Base-by-base conservation (phyloP, 2,797 vertebrate species). In the Sebastes ruberrimus region DNA sequence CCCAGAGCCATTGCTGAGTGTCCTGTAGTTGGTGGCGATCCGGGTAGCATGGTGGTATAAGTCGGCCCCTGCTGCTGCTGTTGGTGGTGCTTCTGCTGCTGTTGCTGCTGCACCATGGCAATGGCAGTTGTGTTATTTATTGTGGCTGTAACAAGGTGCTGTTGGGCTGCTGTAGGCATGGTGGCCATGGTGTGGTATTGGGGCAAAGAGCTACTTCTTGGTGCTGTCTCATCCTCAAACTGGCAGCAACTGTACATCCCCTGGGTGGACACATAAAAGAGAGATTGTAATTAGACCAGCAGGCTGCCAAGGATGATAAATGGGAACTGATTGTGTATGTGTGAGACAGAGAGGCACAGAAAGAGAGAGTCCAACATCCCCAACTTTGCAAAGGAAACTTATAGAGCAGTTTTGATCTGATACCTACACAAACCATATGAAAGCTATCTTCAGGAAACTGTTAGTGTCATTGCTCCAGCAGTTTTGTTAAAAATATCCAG, bases 191-290 rank as follows among this genome's bases (percentile, higher is more conserved):
- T 89, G 88, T 96, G 95, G 78, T 95, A 96, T 69, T 95, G 95
- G 46, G 95, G 94, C 86, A 96, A 89, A 74, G 94, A 92, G 90
- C 78, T 84, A 71, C 93, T 91, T 82, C 92, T 90, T 6, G 92
- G 86, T 22, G 84, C 59, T 1, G 94, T 97, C 88, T 96, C 95
- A 73, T 97, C 97, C 83, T 98, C 97, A 11, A 96, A 96, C 84
- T 96, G 96, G 93, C 97, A 98, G 92, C 97, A 98, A 86, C 97
- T 98, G 95, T 98, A 98, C 97, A 98, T 98, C 61, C 97, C 97
- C 97, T 98, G 88, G 62, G 74, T 68, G 56, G 74, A 89, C 64
- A 90, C 67, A 88, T 60, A 75, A 85, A 53, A 89, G 56, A 85
- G 57, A 86, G 61, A 83, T 66, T 53, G 64, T 57, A 82, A 82